Conservation (phyloP, 2,888 invertebrate genomes). For the Drosophila monieri region DNA sequence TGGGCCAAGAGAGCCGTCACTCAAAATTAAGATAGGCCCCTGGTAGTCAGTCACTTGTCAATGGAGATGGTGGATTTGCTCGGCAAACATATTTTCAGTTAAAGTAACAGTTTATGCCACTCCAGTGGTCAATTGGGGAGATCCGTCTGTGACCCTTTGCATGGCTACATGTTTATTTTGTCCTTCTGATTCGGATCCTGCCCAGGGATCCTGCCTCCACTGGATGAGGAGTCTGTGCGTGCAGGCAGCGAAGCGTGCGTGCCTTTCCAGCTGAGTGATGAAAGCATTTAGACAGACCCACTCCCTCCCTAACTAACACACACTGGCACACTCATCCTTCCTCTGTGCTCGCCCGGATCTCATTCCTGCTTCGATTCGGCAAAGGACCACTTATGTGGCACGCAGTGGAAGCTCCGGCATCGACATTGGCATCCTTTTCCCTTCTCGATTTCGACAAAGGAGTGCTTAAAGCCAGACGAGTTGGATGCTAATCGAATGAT, state of each 20-base stretch:
- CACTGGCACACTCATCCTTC: neutral
- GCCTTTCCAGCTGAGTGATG: constrained; percentile 76
- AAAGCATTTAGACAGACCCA: constrained; percentile 72
- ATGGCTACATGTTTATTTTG: constrained; percentile 24
- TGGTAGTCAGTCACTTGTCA: constrained; percentile 39
- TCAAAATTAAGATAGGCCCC: constrained; percentile 32
- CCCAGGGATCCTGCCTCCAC: constrained; percentile 5
- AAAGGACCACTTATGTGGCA: constrained; percentile 65
- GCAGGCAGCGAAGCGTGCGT: constrained; percentile 70
- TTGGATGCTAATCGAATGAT: neutral
- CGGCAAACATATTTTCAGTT: constrained; percentile 37
- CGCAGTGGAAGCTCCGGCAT: constrained; percentile 37
- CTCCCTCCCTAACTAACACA: neutral
- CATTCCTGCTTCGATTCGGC: constrained; percentile 37
- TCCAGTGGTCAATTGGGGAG: constrained; percentile 67
- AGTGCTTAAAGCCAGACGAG: constrained; percentile 13
- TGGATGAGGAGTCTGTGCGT: constrained; percentile 53
- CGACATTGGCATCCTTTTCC: constrained; percentile 38
- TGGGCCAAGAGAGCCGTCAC: constrained; percentile 12
- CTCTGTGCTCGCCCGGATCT: neutral
- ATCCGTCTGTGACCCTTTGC: constrained; percentile 34
- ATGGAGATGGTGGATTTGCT: constrained; percentile 28
- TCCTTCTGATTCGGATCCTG: constrained; percentile 10
- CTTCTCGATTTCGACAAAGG: constrained; percentile 22
- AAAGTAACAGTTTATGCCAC: constrained; percentile 62